Evolutionary conservation across 2,113 vertebrate species (phyloP).

Genomic region (Mastomys natalensis): DNA sequence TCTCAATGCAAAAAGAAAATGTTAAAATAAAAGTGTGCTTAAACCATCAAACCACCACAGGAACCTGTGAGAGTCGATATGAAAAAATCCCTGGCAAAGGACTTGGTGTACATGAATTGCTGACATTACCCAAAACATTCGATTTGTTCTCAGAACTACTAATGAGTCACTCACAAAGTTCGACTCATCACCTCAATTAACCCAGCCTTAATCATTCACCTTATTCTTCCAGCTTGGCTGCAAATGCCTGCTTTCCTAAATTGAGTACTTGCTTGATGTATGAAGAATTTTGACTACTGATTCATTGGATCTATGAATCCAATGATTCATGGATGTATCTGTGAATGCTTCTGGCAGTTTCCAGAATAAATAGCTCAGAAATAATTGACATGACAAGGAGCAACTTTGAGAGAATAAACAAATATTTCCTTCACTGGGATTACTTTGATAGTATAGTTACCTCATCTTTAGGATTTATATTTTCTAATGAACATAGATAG

Average conservation of each 20-base stretch:
- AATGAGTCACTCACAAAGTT: constrained; percentile 55
- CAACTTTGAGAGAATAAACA: not conserved
- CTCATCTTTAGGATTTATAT: not conserved
- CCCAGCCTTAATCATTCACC: constrained; percentile 25
- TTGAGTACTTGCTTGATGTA: constrained; percentile 45
- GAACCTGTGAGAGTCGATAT: not conserved
- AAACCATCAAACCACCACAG: not conserved
- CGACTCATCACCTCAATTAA: constrained; percentile 44
- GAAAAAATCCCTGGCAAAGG: not conserved
- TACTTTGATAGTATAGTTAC: constrained; percentile 40
- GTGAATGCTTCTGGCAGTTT: constrained; percentile 54
- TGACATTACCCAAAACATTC: not conserved
- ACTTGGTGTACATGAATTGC: not conserved
- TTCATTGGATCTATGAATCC: not conserved
- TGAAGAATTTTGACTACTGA: constrained; percentile 31
- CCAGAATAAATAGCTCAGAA: constrained; percentile 40
- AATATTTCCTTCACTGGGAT: not conserved
- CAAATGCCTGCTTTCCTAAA: constrained; percentile 47
- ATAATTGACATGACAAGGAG: constrained; percentile 6
- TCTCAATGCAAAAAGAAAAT: not conserved
- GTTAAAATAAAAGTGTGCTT: not conserved
- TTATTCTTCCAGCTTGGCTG: constrained; percentile 49
- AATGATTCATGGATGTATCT: not conserved
- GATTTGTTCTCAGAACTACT: constrained; percentile 50
- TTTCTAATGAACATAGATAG: not conserved